Base-by-base conservation (phyloP, 1,140 invertebrate species). In the Bombus picipes region DNA sequence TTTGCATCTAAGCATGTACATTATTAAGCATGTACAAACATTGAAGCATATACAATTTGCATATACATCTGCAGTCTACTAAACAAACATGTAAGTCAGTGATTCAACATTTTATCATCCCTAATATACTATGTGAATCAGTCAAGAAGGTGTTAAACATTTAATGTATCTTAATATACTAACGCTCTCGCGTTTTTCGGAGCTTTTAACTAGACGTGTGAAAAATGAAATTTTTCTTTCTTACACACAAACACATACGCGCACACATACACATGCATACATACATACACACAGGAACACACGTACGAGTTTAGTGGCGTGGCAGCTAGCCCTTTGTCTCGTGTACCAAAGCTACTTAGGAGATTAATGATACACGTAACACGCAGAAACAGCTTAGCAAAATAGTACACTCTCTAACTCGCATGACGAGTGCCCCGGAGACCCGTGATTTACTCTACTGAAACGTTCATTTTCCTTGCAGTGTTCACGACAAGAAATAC, bases 401-500 rank as follows among this genome's bases (percentile, higher is more conserved):
- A 83, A 84, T 37, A 78, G 37, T 81, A 72, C 79, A 84, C 70
- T 78, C 39, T 91, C 81, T 91, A 91, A 92, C 86, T 91, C 89
- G 92, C 91, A 92, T 91, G 92, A 86, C 86, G 90, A 92, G 87
- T 87, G 41, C 75, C 0, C 2, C 8, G 6, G 3, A 28, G 12
- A 1, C 25, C 1, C 34, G 32, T 4, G 15, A 70, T 32, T 53
- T 57, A 74, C 34, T 47, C 9, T 57, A 65, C 32, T 85, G 22
- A 71, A 62, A 62, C 32, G 32, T 68, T 53, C 41, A 18, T 65
- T 92, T 79, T 92, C 5, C 73, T 94, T 95, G n/a, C 93, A 95
- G 95, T 78, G 94, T 94, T 34, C 95, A 95, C 65, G 95, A 95
- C 73, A 96, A 95, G 83, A 95, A 95, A 79, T 93, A 94, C 73